Conservation (phyloP, 2,113 vertebrate species). For the Deroptyus accipitrinus region DNA sequence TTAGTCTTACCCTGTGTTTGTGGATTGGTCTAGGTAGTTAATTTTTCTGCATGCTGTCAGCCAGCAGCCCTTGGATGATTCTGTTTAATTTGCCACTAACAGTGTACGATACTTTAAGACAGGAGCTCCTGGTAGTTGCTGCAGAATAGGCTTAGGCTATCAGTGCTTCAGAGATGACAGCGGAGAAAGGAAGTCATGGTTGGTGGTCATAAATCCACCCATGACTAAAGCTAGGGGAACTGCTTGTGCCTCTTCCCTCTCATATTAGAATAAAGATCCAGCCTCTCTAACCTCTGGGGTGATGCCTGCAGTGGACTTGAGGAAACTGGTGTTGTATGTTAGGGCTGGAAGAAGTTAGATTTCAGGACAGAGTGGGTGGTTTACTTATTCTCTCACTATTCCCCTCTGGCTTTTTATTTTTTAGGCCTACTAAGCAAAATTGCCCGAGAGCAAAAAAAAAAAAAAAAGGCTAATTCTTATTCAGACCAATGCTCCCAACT, state of each 20-base stretch:
- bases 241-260: background rate
- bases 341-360: background rate
- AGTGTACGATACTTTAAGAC: background rate
- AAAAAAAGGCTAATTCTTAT: constrained; percentile 10
- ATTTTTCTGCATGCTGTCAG: background rate
- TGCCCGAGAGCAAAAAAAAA: background rate
- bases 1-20: background rate
- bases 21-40: background rate
- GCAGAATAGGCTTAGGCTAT: background rate
- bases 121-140: background rate
- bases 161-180: background rate
- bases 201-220: background rate
- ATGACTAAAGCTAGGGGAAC: background rate
- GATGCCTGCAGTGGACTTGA: background rate
- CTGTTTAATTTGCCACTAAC: background rate
- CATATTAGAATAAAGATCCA: background rate
- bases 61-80: background rate
- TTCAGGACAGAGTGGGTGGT: background rate
- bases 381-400: background rate
- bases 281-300: background rate
- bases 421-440: background rate
- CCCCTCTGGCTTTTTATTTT: background rate
- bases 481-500: background rate
- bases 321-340: background rate
- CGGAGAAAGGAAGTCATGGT: background rate